Conservation (phyloP, 2,797 vertebrate species). For the Peromyscus melanophrys region DNA sequence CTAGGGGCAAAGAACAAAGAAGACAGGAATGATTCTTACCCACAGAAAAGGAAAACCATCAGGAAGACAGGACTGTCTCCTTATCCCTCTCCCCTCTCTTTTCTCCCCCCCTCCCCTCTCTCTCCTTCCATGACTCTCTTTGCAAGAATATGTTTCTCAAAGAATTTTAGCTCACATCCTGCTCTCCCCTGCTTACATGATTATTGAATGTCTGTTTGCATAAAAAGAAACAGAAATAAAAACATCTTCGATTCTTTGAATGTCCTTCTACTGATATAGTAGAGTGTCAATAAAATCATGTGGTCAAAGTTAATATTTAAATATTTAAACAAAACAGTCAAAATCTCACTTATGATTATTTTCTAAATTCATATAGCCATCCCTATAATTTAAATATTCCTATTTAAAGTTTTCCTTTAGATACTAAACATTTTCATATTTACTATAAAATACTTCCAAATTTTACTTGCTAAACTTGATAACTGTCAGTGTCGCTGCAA, state of each 20-base stretch:
- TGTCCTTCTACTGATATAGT: not conserved
- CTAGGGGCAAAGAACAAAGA: not conserved
- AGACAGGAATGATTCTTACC: not conserved
- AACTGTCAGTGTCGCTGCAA: not conserved
- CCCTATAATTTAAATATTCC: not conserved
- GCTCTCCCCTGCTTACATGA: too few relatives aligned
- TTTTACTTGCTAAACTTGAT: constrained; percentile 27
- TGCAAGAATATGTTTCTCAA: not conserved
- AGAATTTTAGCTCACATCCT: not conserved
- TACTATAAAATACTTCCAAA: not conserved
- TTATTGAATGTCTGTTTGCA: not conserved
- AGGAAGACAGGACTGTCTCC: too few relatives aligned
- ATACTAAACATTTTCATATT: constrained; percentile 1
- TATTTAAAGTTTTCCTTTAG: constrained; percentile 39
- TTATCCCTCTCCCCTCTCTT: not conserved
- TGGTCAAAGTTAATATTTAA: not conserved
- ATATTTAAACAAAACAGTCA: not conserved
- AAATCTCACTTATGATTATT: not conserved
- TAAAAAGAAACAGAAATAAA: not conserved
- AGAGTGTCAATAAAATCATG: not conserved
- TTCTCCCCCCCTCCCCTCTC: not conserved
- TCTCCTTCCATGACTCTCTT: not conserved
- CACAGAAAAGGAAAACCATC: not conserved
- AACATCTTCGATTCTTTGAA: not conserved
- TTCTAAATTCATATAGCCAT: not conserved